Base-by-base conservation (phyloP, 2,113 vertebrate genomes). In the Cervus canadensis region DNA sequence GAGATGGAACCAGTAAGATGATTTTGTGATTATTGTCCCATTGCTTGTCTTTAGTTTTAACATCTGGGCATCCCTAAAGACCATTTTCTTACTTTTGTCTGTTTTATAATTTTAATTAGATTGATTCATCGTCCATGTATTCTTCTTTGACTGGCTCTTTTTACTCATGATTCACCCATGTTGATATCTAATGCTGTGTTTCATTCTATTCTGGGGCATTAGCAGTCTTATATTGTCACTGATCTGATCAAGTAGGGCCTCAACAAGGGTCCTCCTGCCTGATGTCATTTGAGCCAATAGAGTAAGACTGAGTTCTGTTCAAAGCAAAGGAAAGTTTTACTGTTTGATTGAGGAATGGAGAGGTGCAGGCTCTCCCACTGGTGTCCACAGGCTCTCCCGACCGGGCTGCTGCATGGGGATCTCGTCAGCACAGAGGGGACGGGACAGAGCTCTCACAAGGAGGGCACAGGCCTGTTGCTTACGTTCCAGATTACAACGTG, bases 21-120 rank as follows among this genome's bases (percentile, higher is more conserved):
- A 71, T 40, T 57, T 25, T 60, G 30, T 60, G 56, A 45, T 82
- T 43, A 19, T 74, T 36, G 15, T 30, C 40, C 23, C 83, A n/a
- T n/a, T 76, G 40, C 52, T 57, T 87, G n/a, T 81, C 87, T 92
- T 96, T 67, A 79, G 87, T 36, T 92, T 92, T 81, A 76, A 82
- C 23, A 52, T 43, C 21, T 60, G 4, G 23, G 3, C 25, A 33
- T 62, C 45, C n/a, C 17, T 50, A 74, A 94, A 57, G 45, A 76
- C 28, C 33, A 21, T 78, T 93, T 92, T 97, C 62, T 90, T 62
- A 60, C 43, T 76, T 76, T 82, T 43, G 50, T 13, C 26, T 81
- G 33, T 17, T 89, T 81, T 43, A 56, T n/a, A 81, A 71, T 71
- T 86, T 95, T 59, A 87, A 50, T 96, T 81, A 86, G 64, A 81